Evolutionary conservation across 2,113 vertebrate genomes (phyloP), one percentile per base, ranked within the genome.

Genomic region (Procapra przewalskii): DNA sequence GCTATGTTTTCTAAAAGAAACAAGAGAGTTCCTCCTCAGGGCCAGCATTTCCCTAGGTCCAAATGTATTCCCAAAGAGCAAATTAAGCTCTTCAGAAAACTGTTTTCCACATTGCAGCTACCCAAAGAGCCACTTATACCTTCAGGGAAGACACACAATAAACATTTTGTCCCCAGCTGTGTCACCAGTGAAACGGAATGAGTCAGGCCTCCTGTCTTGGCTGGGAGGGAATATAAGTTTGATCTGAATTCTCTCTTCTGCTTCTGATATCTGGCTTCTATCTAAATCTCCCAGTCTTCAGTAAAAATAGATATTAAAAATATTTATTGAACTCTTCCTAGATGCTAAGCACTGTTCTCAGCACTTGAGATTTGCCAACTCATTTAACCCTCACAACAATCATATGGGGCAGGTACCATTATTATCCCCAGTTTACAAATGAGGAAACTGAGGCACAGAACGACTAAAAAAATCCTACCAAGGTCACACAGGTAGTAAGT

Each of bases 61-160:
- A 96, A 43, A 87, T 95, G 79, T 19, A 93, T 96, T 87, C 83
- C 84, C 52, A 50, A 85, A 94, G 59, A 96, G 60, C 52, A 88
- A 92, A 94, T 94, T 45, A 96, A 95, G 29, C 54, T 59, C 60
- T 87, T 91, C 62, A 77, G 80, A 96, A 96, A 81, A 54, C 9
- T 57, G 50, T 77, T 93, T 87, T 75, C 57, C 88, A 80, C 25
- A 67, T n/a, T 64, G 40, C 11, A 96, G 80, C 36, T 23, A 50
- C 79, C 59, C 71, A 43, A 52, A 83, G 55, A 89, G 83, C 29
- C 31, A 27, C 19, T 29, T 62, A 29, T 6, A 52, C 67, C 33
- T 96, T 90, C 60, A 57, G 62, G 86, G 19, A 71, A 62, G 88
- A 85, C 84, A 43, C 27, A 11, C 23, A 21, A 40, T 80, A 80